Conservation (phyloP, 2,888 invertebrate genomes). For the Piscicola geometra region DNA sequence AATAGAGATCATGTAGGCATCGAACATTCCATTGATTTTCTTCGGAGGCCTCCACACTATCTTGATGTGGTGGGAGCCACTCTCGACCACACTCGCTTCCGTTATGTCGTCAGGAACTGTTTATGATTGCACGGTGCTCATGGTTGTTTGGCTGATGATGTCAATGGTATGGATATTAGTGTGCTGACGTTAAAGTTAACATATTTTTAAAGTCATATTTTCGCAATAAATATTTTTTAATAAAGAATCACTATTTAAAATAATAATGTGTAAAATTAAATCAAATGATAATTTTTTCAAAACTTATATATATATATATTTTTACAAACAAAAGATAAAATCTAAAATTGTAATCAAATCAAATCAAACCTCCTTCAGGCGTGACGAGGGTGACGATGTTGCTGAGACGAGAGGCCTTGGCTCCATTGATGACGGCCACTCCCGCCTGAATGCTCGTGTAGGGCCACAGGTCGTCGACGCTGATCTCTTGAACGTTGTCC, state of each 20-base stretch:
- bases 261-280: no score
- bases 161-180: no score
- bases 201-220: background rate
- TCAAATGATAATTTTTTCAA: no score
- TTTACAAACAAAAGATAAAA: no score
- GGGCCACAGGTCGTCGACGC: constrained; percentile 47
- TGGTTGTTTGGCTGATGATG: no score
- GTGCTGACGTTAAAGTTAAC: background rate
- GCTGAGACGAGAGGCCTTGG: constrained; percentile 57
- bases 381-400: constrained; percentile 62
- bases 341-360: no score
- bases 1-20: constrained; percentile 85
- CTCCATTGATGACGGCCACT: constrained; percentile 57
- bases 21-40: constrained; percentile 84
- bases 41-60: constrained; percentile 81
- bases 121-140: no score
- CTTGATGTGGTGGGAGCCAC: constrained; percentile 49
- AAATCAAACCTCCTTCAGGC: constrained; percentile 47
- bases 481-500: constrained; percentile 17
- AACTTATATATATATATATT: no score
- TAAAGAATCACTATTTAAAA: no score
- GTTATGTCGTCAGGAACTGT: constrained; percentile 43
- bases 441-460: constrained; percentile 71
- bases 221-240: background rate
- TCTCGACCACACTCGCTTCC: constrained; percentile 40